phyloP scores from a whole-genome alignment of 2,113 vertebrate genomes.

The Tretioscincus oriximinensis region DNA sequence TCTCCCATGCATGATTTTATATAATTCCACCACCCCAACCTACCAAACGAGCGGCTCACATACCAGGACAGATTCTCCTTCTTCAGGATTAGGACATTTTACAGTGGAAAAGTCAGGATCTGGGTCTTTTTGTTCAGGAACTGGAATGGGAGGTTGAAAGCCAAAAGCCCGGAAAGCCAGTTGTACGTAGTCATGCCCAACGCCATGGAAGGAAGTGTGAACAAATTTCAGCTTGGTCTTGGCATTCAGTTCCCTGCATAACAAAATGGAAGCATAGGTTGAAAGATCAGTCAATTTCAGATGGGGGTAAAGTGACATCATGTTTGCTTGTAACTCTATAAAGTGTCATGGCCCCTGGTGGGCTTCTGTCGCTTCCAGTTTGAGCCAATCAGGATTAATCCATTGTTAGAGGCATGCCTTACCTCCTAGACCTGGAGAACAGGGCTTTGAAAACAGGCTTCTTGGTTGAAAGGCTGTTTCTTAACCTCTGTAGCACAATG shows the following conservation, averaged over 20 bases:
- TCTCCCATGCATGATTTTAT: not conserved
- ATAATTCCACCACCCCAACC: not conserved
- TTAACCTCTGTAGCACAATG: no score
- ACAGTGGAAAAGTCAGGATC: constrained; percentile 93
- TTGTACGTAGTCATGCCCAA: constrained; percentile 88
- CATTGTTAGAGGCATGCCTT: no score
- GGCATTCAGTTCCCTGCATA: constrained; percentile 80
- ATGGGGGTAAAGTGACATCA: not conserved
- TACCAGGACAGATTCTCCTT: constrained; percentile 92
- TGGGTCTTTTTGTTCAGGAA: constrained; percentile 91
- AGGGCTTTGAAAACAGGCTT: no score
- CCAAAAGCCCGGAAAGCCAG: constrained; percentile 86
- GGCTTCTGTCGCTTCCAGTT: no score
- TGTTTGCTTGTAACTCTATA: constrained; percentile 4
- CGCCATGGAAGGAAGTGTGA: constrained; percentile 94
- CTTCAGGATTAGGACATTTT: constrained; percentile 92
- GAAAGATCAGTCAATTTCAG: not conserved
- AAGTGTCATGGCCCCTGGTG: not conserved
- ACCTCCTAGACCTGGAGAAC: no score
- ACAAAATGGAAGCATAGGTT: not conserved
- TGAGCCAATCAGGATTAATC: no score
- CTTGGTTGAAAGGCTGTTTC: no score
- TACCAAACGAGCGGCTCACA: not conserved
- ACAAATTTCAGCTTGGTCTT: constrained; percentile 83
- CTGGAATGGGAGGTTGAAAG: constrained; percentile 87